Evolutionary conservation across 2,113 vertebrate genomes (phyloP).

Genomic region (Corynorhinus townsendii): DNA sequence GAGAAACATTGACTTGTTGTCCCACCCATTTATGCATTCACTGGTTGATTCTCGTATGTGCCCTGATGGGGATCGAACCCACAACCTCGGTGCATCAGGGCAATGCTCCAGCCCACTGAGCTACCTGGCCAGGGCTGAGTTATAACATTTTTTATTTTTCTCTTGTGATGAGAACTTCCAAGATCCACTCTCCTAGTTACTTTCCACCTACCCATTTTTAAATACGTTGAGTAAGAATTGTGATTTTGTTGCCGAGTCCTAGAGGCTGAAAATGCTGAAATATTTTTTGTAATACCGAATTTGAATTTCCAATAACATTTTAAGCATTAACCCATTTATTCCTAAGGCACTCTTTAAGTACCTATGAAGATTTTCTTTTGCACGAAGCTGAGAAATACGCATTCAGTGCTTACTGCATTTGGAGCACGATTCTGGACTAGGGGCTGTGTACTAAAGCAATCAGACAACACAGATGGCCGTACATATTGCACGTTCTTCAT

Average conservation of each 20-base stretch:
- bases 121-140: neutral
- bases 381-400: neutral
- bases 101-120: too few species aligned
- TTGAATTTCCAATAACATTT: constrained; percentile 17
- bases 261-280: neutral
- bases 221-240: neutral
- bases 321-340: constrained; percentile 19
- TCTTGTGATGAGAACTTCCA: neutral
- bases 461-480: neutral
- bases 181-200: neutral
- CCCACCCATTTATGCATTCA: neutral
- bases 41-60: neutral
- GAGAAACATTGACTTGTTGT: neutral
- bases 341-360: constrained; percentile 28
- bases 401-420: neutral
- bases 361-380: neutral
- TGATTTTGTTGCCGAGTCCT: neutral
- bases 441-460: neutral
- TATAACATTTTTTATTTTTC: neutral
- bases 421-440: neutral
- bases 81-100: neutral
- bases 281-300: neutral
- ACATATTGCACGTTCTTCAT: too few species aligned
- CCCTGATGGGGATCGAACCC: neutral
- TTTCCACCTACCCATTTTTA: neutral